phyloP scores from a whole-genome alignment of 2,888 invertebrate species.

The Apamea crenata region DNA sequence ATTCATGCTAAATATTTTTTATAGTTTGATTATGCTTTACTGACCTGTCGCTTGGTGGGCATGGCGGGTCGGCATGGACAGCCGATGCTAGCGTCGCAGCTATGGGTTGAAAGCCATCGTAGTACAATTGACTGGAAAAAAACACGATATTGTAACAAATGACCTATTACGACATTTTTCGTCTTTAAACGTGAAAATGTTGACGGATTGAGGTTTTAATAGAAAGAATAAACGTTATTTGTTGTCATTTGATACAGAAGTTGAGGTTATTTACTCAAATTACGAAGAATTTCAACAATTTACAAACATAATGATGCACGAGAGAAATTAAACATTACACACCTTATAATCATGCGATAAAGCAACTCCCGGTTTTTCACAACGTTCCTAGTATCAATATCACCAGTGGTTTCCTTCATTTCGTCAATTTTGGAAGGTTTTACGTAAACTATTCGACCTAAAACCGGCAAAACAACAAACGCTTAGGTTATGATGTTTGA shows the following conservation, averaged over 20 bases:
- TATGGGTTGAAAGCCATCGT: constrained; percentile 98
- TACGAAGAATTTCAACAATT: not conserved
- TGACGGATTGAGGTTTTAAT: accelerated
- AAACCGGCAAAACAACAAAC: constrained; percentile 62
- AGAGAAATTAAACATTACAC: constrained; percentile 21
- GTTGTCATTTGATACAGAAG: not conserved
- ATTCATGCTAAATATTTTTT: not conserved
- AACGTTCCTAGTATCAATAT: constrained; percentile 93
- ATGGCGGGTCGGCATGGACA: constrained; percentile 97
- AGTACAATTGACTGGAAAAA: constrained; percentile 96
- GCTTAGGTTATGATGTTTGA: constrained; percentile 70
- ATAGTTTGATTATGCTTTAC: not conserved
- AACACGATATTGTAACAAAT: too few relatives aligned
- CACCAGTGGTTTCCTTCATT: constrained; percentile 85
- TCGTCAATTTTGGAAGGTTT: constrained; percentile 57
- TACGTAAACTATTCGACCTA: not conserved
- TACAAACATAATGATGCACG: not conserved
- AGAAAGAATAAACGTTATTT: not conserved
- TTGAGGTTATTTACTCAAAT: constrained; percentile 1
- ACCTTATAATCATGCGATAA: constrained; percentile 98
- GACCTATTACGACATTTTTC: not conserved
- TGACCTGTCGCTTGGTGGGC: constrained; percentile 97
- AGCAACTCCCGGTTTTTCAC: constrained; percentile 97
- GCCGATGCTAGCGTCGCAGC: constrained; percentile 96
- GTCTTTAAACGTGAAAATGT: not conserved